phyloP scores from a whole-genome alignment of 2,113 vertebrate species.

The Pampusana beccarii region DNA sequence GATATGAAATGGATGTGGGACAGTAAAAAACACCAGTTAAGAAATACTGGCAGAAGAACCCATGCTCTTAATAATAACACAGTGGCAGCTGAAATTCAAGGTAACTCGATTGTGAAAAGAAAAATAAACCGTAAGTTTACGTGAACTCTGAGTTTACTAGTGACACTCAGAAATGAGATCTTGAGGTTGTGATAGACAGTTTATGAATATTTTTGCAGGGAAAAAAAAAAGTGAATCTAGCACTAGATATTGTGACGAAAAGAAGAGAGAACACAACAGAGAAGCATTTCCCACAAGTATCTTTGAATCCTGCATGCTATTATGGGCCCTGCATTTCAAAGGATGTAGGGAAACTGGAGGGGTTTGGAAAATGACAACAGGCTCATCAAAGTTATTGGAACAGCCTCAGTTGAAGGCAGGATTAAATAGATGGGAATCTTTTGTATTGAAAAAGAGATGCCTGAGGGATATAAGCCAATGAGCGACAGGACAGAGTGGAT shows the following conservation, averaged over 20 bases:
- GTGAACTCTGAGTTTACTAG: neutral
- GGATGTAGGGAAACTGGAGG: neutral
- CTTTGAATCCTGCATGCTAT: neutral
- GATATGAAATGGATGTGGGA: neutral
- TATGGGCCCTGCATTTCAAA: neutral
- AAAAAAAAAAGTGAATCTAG: neutral
- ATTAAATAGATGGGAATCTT: neutral
- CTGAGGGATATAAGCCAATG: neutral
- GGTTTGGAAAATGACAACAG: neutral
- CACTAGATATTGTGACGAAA: neutral
- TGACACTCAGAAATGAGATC: neutral
- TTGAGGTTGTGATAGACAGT: neutral
- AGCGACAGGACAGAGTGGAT: neutral
- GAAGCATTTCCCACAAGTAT: neutral
- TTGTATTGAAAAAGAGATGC: neutral
- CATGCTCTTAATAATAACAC: neutral
- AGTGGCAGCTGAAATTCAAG: neutral
- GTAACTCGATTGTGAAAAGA: neutral
- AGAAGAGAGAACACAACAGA: neutral
- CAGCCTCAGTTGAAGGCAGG: neutral
- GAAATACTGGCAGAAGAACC: neutral
- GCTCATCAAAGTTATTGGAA: neutral
- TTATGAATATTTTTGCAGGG: neutral
- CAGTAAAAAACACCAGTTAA: neutral
- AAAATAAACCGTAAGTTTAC: neutral